A percentile compares a stretch with the other conserved stretches of the same genome.
phyloP scores from a whole-genome alignment of 2,888 invertebrate genomes.

The Chorisops tibialis region DNA sequence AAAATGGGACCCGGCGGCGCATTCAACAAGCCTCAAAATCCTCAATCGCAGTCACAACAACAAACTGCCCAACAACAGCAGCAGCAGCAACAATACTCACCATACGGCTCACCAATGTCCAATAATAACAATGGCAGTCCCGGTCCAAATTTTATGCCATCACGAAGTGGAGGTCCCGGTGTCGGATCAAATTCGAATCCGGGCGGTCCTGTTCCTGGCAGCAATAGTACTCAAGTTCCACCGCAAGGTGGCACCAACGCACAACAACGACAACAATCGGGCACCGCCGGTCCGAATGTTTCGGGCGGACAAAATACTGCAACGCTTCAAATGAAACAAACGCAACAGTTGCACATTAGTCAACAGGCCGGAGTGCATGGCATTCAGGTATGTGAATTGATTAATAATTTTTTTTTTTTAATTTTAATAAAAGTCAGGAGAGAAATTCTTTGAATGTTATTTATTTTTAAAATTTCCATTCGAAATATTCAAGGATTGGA shows the following conservation, averaged over 20 bases:
- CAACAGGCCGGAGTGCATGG: conserved; percentile 75
- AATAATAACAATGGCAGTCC: conserved; percentile 56
- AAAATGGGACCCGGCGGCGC: conserved; percentile 41
- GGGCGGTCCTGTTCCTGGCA: conserved; percentile 24
- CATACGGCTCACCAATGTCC: conserved; percentile 64
- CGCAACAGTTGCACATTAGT: conserved; percentile 81
- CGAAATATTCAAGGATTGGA: too few relatives aligned
- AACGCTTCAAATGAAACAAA: conserved; percentile 79
- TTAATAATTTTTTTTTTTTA: neutral
- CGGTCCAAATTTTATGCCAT: conserved; percentile 41
- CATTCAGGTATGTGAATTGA: conserved; percentile 68
- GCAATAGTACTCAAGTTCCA: conserved; percentile 36
- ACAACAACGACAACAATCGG: conserved; percentile 31
- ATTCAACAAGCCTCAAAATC: conserved; percentile 39
- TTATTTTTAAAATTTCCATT: too few relatives aligned
- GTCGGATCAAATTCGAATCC: conserved; percentile 26
- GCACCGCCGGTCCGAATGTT: conserved; percentile 55
- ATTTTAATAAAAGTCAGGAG: too few relatives aligned
- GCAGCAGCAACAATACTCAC: conserved; percentile 59
- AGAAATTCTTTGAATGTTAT: too few relatives aligned
- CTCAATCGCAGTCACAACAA: conserved; percentile 38
- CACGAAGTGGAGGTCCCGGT: conserved; percentile 35
- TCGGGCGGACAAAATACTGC: conserved; percentile 43
- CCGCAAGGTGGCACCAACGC: conserved; percentile 54
- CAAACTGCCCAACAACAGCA: conserved; percentile 34